Evolutionary conservation across 2,113 vertebrate genomes (phyloP).

Genomic region (Sus scrofa): T2T-Sscrofa CM000827.6:105200001-105200500

Average conservation of each 20-base stretch:
- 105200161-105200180: neutral
- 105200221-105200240: neutral
- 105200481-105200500: neutral
- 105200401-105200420: constrained; percentile 61
- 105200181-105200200: neutral
- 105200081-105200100: no score
- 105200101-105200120: neutral
- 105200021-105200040: neutral
- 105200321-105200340: neutral
- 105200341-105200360: constrained; percentile 51
- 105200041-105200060: no score
- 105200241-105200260: neutral
- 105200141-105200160: neutral
- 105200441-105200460: constrained; percentile 14
- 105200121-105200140: neutral
- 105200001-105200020: neutral
- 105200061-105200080: neutral
- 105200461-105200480: neutral
- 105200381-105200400: constrained; percentile 21
- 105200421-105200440: constrained; percentile 76
- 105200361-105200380: constrained; percentile 46
- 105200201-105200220: neutral
- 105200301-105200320: neutral
- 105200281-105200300: neutral
- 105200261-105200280: neutral